Percentiles rank a stretch among this genome's conserved stretches.
phyloP scores from a whole-genome alignment of 2,888 invertebrate genomes.

The Brachypterus glaber region DNA sequence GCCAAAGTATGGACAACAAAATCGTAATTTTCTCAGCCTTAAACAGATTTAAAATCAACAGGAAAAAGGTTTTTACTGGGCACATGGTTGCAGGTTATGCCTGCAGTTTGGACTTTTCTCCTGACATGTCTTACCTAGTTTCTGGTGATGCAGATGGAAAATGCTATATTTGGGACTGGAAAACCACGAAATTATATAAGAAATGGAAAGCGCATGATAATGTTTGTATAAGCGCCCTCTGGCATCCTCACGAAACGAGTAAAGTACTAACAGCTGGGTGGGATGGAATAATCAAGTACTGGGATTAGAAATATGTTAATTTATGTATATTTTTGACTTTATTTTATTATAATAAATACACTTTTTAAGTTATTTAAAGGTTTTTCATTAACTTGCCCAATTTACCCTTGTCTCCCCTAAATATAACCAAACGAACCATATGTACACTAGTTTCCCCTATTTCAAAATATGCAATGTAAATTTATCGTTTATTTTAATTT shows the following conservation, averaged over 20 bases:
- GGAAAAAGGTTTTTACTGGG: conserved; percentile 95
- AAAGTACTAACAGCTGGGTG: conserved; percentile 97
- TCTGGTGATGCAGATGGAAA: conserved; percentile 99
- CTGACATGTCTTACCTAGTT: conserved; percentile 96
- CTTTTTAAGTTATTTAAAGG: no score
- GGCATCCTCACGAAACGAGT: conserved; percentile 99
- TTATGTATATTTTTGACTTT: no score
- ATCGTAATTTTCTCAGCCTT: conserved; percentile 95
- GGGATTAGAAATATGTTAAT: no score
- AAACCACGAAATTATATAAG: conserved; percentile 94
- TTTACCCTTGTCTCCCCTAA: no score
- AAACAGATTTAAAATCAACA: conserved; percentile 94
- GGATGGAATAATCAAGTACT: conserved; percentile 97
- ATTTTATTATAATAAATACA: no score
- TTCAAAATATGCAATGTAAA: no score
- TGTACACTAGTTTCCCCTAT: no score
- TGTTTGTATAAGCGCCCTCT: conserved; percentile 86
- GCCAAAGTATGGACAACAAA: conserved; percentile 99
- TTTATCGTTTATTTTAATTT: no score
- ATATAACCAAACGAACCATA: no score
- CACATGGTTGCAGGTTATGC: conserved; percentile 99
- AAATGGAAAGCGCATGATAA: conserved; percentile 99
- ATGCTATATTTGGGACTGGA: conserved; percentile 99
- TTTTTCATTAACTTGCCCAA: no score
- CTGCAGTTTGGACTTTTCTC: conserved; percentile 92